These are phyloP conservation scores for Dioctria linearis DNA, from an alignment of 2,888 invertebrate genomes.

Conservation along the genomic window DNA sequence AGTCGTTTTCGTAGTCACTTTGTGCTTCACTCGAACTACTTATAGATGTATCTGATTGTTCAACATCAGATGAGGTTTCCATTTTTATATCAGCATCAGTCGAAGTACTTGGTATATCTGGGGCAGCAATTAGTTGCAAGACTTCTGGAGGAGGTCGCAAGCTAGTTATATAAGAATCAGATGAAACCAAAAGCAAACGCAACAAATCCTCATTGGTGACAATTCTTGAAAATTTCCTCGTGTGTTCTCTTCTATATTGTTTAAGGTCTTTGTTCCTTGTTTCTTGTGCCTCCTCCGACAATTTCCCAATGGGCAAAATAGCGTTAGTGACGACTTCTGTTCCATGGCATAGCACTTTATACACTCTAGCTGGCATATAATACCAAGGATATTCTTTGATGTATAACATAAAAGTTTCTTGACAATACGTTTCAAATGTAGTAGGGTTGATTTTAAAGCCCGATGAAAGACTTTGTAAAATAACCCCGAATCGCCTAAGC, in stretches of 20 bases:
- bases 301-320: conserved; percentile 25
- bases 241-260: conserved; percentile 32
- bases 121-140: neutral
- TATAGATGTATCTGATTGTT: no score
- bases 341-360: conserved; percentile 62
- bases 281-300: conserved; percentile 47
- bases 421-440: conserved; percentile 18
- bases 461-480: conserved; percentile 57
- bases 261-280: conserved; percentile 49
- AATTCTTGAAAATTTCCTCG: conserved; percentile 24
- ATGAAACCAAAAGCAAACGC: neutral
- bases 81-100: no score
- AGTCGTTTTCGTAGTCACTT: no score
- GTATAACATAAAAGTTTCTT: conserved; percentile 53
- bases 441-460: conserved; percentile 28
- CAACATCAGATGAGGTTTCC: no score
- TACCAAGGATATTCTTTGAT: conserved; percentile 63
- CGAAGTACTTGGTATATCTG: no score
- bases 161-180: neutral
- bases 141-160: neutral
- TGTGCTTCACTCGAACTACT: no score
- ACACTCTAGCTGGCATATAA: conserved; percentile 62
- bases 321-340: neutral
- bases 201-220: neutral
- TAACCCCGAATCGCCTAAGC: conserved; percentile 54